phyloP scores from a whole-genome alignment of 2,113 vertebrate genomes.

The Circaetus cinerascens region DNA sequence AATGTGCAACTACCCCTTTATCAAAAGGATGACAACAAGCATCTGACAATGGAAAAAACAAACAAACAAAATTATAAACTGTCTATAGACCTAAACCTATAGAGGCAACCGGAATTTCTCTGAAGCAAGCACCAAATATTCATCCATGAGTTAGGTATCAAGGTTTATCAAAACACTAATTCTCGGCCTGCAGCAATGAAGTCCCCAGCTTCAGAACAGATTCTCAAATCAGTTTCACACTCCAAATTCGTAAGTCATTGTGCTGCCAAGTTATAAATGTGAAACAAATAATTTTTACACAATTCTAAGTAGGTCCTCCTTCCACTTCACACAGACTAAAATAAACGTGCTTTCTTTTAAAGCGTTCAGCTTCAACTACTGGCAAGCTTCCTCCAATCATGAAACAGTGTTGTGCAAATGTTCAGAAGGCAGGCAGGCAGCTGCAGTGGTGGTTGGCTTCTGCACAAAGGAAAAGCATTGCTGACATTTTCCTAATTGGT shows the following conservation, averaged over 20 bases:
- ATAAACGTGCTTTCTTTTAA: neutral
- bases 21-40: neutral
- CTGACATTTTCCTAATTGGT: neutral
- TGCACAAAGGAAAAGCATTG: neutral
- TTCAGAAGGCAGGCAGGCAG: neutral
- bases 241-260: neutral
- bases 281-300: constrained; percentile 12
- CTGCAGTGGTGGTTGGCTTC: neutral
- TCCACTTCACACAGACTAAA: neutral
- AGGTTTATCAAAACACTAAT: neutral
- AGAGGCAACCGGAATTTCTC: neutral
- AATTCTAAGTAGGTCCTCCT: neutral
- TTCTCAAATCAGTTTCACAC: neutral
- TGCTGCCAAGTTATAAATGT: neutral
- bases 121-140: neutral
- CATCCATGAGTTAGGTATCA: neutral
- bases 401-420: neutral
- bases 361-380: neutral
- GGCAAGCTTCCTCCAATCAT: neutral
- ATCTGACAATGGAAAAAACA: neutral
- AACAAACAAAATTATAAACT: neutral
- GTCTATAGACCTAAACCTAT: neutral
- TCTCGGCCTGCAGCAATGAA: neutral
- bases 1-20: neutral
- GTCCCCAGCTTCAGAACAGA: neutral